phyloP scores from a whole-genome alignment of 2,113 vertebrate species.

The Tonatia bakeri region DNA sequence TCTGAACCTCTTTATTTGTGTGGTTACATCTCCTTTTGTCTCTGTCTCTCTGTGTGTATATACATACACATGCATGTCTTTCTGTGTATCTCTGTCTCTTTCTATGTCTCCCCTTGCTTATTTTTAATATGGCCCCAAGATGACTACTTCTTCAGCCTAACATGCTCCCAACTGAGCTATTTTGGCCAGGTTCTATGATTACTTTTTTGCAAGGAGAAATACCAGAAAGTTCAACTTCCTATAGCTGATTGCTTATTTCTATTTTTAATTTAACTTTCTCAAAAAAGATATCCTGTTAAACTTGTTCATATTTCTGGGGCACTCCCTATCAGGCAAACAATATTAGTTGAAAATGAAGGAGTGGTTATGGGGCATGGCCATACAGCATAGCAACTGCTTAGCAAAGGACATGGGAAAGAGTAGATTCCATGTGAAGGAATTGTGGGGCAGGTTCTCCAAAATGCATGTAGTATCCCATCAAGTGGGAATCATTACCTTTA shows the following conservation, averaged over 20 bases:
- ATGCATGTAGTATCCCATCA: not conserved
- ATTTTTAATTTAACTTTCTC: not conserved
- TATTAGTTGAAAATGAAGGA: not conserved
- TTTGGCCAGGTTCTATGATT: not conserved
- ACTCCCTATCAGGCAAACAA: not conserved
- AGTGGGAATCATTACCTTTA: not conserved
- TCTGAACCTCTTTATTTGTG: not conserved
- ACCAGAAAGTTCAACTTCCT: not conserved
- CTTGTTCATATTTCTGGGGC: not conserved
- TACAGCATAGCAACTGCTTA: not conserved
- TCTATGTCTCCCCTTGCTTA: not conserved
- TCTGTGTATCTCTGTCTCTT: not conserved
- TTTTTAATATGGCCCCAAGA: not conserved
- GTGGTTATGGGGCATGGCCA: not conserved
- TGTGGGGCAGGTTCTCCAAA: not conserved
- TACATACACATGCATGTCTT: not conserved
- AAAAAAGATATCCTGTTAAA: not conserved
- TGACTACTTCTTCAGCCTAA: not conserved
- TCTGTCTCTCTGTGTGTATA: not conserved
- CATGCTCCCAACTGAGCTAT: too few species aligned
- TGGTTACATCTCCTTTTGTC: not conserved
- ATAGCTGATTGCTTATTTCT: not conserved
- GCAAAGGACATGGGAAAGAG: not conserved
- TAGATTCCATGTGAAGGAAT: not conserved
- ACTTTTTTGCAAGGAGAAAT: not conserved